phyloP scores from a whole-genome alignment of 2,888 invertebrate species.

The Conus canariensis region DNA sequence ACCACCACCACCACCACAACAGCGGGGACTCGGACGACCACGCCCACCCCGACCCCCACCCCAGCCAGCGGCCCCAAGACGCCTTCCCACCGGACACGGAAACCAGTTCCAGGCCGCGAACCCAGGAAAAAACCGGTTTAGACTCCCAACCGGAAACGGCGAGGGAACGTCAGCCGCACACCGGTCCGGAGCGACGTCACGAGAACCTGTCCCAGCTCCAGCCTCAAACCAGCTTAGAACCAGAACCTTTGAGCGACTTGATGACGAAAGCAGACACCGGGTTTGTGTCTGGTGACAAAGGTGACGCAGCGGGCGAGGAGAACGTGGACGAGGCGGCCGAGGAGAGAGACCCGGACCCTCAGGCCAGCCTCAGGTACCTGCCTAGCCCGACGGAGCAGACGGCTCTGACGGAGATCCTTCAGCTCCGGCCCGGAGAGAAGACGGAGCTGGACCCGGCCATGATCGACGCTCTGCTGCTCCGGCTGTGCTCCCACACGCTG shows the following conservation, averaged over 20 bases:
- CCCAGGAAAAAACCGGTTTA: background rate
- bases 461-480: constrained; percentile 34
- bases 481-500: constrained; percentile 35
- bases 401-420: constrained; percentile 26
- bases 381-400: constrained; percentile 37
- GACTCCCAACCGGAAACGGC: background rate
- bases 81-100: background rate
- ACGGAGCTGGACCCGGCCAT: constrained; percentile 36
- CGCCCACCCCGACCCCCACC: background rate
- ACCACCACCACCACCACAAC: constrained; percentile 13
- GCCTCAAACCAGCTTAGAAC: too few relatives aligned
- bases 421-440: constrained; percentile 34
- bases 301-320: background rate
- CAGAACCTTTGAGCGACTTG: too few relatives aligned
- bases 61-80: background rate
- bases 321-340: background rate
- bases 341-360: background rate
- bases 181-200: background rate
- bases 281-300: too few relatives aligned
- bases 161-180: background rate
- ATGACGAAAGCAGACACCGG: too few relatives aligned
- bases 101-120: background rate
- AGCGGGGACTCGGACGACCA: background rate
- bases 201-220: too few relatives aligned
- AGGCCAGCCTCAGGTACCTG: constrained; percentile 19